Conservation (phyloP, 2,113 vertebrate species). For the Mormoops blainvillei region DNA sequence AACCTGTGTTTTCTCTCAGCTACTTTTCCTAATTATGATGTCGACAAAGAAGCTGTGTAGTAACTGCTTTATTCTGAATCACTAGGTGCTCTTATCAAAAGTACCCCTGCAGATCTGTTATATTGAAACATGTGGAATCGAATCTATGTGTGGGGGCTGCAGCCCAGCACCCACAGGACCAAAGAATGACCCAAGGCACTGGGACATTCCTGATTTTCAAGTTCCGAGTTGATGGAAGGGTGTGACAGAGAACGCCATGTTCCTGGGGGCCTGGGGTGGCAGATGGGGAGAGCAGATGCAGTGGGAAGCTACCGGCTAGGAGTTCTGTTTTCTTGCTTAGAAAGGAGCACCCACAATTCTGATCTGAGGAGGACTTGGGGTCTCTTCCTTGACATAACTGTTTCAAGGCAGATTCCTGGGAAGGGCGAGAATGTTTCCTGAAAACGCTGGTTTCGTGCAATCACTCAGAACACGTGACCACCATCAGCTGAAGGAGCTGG, state of each 20-base stretch:
- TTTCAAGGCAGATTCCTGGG: background rate
- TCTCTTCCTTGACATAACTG: background rate
- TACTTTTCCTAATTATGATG: conserved; percentile 15
- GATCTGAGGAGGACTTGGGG: background rate
- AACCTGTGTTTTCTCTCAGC: conserved; percentile 37
- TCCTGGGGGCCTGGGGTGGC: background rate
- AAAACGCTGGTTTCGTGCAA: background rate
- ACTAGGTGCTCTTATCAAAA: background rate
- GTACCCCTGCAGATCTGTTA: background rate
- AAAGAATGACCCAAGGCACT: background rate
- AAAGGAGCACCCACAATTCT: background rate
- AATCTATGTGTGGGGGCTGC: background rate
- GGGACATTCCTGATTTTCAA: background rate
- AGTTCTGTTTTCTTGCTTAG: background rate
- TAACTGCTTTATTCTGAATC: background rate
- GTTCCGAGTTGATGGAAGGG: background rate
- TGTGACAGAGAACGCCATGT: background rate
- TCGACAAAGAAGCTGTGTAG: conserved; percentile 11
- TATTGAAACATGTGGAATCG: background rate
- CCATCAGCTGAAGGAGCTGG: background rate
- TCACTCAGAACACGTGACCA: background rate
- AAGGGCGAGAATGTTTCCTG: background rate
- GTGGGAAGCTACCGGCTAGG: background rate
- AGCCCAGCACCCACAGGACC: background rate
- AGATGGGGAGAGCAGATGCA: background rate